phyloP scores from a whole-genome alignment of 92 coral and sea anemone species.

The Phenganax subtilis region DNA sequence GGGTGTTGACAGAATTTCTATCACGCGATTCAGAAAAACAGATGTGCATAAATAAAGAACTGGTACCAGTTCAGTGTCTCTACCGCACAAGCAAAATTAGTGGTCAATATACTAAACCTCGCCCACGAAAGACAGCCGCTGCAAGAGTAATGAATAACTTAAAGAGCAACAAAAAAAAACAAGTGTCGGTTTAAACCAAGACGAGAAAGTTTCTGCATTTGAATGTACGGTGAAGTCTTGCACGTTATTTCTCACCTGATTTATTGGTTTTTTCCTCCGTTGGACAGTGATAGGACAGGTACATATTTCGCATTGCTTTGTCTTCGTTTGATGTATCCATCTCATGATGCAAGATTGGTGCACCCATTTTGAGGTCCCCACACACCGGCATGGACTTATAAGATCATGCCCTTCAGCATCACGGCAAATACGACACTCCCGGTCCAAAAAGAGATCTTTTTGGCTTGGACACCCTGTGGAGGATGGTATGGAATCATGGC shows the following conservation, averaged over 20 bases:
- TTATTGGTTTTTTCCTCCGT: conserved; percentile 70
- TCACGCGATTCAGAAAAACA: background rate
- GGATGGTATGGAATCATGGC: conserved; percentile 17
- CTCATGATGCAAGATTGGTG: conserved; percentile 83
- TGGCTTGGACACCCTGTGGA: conserved; percentile 15
- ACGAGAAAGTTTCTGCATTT: background rate
- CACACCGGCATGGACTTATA: conserved; percentile 84
- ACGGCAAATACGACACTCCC: conserved; percentile 89
- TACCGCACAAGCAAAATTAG: background rate
- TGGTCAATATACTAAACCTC: background rate
- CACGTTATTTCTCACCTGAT: conserved; percentile 60
- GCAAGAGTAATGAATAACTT: background rate
- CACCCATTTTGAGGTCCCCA: conserved; percentile 90
- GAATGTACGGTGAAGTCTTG: too few species aligned
- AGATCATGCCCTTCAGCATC: conserved; percentile 63
- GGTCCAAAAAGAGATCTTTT: conserved; percentile 19
- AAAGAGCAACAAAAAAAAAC: too few species aligned
- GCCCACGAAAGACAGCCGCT: background rate
- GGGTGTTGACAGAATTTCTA: too few species aligned
- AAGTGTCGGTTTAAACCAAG: background rate
- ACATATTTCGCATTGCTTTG: conserved; percentile 83
- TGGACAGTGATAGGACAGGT: conserved; percentile 64
- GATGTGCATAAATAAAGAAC: background rate
- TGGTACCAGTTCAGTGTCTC: conserved; percentile 1
- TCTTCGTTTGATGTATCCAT: conserved; percentile 81